Base-by-base conservation (phyloP, 2,797 vertebrate genomes). In the Morelia viridis region DNA sequence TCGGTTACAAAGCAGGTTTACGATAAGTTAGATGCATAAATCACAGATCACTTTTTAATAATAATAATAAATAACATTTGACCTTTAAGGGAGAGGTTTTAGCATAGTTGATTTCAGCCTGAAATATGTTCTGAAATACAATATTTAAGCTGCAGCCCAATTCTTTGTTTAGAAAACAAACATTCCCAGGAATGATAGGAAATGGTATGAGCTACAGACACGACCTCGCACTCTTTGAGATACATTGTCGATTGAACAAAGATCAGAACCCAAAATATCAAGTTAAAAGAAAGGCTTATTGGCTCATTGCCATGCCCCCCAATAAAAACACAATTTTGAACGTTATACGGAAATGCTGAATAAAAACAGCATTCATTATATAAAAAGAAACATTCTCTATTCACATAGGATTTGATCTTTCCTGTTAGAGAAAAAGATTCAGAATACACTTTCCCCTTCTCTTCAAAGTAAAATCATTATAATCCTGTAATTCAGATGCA, bases 1-100 rank as follows among this genome's bases (percentile, higher is more conserved):
- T 99, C 98, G 97, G 98, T 99, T 98, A 99, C 99, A 99, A 99
- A 99, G 98, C 97, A 98, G 98, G 98, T 98, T 98, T 98, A 98
- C 97, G 98, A 98, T 98, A 98, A 97, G 98, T 98, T 98, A 98
- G 98, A 99, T 98, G 98, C 98, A 99, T 98, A 99, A 99, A 99
- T 98, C 98, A 99, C 98, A 98, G 98, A 98, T 98, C 98, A 97
- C 98, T 98, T 98, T 98, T 98, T 62, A 9, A 96, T 97, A 96
- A 97, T 97, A 98, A 97, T 97, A 99, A 98, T 98, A 98, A 98
- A 98, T 99, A 99, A 98, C 98, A 98, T 98, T 98, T 99, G 98
- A 99, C 99, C 98, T 99, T 99, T 98, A 98, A 98, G 98, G 97
- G 97, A 98, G 98, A 97, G 98, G 98, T 97, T 98, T 96, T 97